These are phyloP conservation scores for Arion vulgaris DNA, from an alignment of 1,140 invertebrate species.

Conservation along the genomic window DNA sequence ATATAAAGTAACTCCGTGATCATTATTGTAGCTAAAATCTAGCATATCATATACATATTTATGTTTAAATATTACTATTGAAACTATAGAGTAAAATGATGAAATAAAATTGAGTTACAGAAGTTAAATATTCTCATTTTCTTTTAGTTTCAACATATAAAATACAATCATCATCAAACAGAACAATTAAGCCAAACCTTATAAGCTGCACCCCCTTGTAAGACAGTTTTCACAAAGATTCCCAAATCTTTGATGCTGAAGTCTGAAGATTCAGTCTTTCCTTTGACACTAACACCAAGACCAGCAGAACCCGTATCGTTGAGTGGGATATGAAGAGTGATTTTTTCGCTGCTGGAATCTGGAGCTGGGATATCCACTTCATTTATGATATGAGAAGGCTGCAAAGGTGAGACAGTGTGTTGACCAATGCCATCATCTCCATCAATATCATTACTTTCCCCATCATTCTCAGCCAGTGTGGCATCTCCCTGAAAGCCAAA, in stretches of 20 bases:
- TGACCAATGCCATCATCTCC: not conserved
- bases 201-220: constrained; percentile 95
- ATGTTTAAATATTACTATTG: too few species aligned
- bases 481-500: constrained; percentile 47
- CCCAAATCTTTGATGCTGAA: constrained; percentile 83
- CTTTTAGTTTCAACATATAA: too few species aligned
- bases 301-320: constrained; percentile 97
- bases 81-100: too few species aligned
- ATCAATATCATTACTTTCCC: not conserved
- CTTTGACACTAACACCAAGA: constrained; percentile 96
- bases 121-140: too few species aligned
- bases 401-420: constrained; percentile 44
- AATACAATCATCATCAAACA: not conserved
- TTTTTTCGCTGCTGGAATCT: constrained; percentile 44
- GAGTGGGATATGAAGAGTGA: constrained; percentile 89
- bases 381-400: constrained; percentile 59
- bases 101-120: too few species aligned
- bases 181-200: constrained; percentile 66
- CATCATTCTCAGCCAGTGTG: not conserved
- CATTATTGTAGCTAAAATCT: too few species aligned
- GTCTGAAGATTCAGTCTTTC: constrained; percentile 82
- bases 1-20: too few species aligned
- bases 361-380: constrained; percentile 38
- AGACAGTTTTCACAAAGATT: constrained; percentile 97
- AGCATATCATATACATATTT: too few species aligned